These are phyloP conservation scores for Dolichomitus sp. DNA, from an alignment of 2,888 invertebrate genomes.

Conservation along the genomic window DNA sequence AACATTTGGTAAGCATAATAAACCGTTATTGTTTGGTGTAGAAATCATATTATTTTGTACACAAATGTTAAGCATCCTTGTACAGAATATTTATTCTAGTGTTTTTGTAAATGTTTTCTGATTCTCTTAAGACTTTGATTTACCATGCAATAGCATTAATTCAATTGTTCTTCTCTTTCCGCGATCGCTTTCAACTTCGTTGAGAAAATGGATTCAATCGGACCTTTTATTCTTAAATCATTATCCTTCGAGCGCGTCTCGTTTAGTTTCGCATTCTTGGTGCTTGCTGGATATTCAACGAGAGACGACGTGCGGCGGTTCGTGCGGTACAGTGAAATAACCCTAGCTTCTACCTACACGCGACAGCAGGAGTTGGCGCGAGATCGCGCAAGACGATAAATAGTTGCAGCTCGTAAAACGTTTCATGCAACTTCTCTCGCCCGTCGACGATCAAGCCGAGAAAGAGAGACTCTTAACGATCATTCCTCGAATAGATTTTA, in stretches of 20 bases:
- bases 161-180: background rate
- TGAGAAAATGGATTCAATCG: background rate
- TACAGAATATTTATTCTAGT: background rate
- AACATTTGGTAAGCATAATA: too few species aligned
- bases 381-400: conserved; percentile 63
- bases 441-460: conserved; percentile 11
- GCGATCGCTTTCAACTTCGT: background rate
- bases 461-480: conserved; percentile 51
- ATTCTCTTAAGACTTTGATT: background rate
- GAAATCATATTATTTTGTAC: too few species aligned
- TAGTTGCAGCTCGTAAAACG: conserved; percentile 66
- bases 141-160: background rate
- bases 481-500: conserved; percentile 61
- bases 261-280: background rate
- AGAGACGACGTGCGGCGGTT: conserved; percentile 17
- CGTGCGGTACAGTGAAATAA: conserved; percentile 3
- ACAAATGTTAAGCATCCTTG: too few species aligned
- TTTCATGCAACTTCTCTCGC: conserved; percentile 59
- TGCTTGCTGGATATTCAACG: conserved; percentile 25
- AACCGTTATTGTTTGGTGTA: too few species aligned
- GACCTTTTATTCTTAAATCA: conserved; percentile 15
- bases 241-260: background rate
- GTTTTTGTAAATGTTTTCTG: background rate
- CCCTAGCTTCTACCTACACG: conserved; percentile 21
- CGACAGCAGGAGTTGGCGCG: conserved; percentile 60